These are phyloP conservation scores for Tetropium fuscum DNA, from an alignment of 2,888 invertebrate species.

Conservation along the genomic window DNA sequence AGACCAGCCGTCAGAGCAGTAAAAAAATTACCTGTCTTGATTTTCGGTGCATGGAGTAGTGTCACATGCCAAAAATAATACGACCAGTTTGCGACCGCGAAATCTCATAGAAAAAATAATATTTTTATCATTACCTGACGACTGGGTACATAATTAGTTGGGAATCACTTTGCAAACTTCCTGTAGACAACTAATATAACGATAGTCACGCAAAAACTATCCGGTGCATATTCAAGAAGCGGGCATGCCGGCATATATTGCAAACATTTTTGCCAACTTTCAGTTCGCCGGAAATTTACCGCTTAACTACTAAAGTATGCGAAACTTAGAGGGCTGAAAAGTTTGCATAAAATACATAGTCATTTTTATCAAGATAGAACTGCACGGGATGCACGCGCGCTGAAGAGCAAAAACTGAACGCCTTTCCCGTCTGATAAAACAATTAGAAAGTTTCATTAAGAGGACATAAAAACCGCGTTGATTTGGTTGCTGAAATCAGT, in stretches of 20 bases:
- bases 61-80: too few relatives aligned
- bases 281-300: constrained; percentile 37
- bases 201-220: constrained; percentile 29
- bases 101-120: too few relatives aligned
- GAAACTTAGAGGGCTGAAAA: constrained; percentile 37
- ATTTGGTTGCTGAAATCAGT: constrained; percentile 12
- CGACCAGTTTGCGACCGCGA: too few relatives aligned
- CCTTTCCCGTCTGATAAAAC: constrained; percentile 42
- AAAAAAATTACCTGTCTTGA: too few relatives aligned
- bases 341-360: constrained; percentile 42
- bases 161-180: not conserved
- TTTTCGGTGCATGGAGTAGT: too few relatives aligned
- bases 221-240: constrained; percentile 29
- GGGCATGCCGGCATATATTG: constrained; percentile 32
- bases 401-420: constrained; percentile 34
- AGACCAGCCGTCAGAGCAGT: too few relatives aligned
- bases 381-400: constrained; percentile 31
- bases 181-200: too few relatives aligned
- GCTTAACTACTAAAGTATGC: constrained; percentile 41
- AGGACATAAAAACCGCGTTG: constrained; percentile 8
- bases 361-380: constrained; percentile 44
- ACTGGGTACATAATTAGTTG: too few relatives aligned
- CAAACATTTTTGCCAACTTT: constrained; percentile 34
- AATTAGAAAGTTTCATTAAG: constrained; percentile 31
- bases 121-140: too few relatives aligned